A percentile compares a stretch with the other conserved stretches of the same genome.
Conservation (phyloP, 2,797 vertebrate genomes). For the Scolopax rusticola region DNA sequence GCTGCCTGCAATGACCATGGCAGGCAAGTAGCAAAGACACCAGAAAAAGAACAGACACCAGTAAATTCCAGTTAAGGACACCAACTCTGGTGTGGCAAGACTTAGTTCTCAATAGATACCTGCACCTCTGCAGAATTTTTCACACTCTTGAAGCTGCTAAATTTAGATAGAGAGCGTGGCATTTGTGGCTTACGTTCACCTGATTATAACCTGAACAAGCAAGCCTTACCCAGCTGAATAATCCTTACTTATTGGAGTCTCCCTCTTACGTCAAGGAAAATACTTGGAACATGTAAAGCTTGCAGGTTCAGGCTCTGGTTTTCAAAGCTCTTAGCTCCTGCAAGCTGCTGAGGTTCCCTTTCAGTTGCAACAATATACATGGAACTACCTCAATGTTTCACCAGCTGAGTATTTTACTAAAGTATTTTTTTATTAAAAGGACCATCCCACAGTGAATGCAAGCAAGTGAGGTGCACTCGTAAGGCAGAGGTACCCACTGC, state of each 20-base stretch:
- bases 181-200: neutral
- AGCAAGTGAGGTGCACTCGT: neutral
- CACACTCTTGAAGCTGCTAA: neutral
- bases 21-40: too few species aligned
- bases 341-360: neutral
- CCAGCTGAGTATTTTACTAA: neutral
- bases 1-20: neutral
- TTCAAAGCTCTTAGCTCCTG: neutral
- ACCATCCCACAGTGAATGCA: neutral
- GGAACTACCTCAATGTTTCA: neutral
- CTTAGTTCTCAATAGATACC: neutral
- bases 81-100: neutral
- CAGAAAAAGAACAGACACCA: neutral
- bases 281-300: accelerated
- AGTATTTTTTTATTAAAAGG: neutral
- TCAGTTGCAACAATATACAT: neutral
- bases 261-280: neutral
- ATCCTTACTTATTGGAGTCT: neutral
- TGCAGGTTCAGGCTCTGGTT: neutral
- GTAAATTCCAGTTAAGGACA: neutral
- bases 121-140: neutral
- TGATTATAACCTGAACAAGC: neutral
- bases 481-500: neutral
- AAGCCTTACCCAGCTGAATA: neutral
- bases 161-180: neutral